Evolutionary conservation across 2,797 vertebrate species (phyloP).

Genomic region (Molossus molossus): DNA sequence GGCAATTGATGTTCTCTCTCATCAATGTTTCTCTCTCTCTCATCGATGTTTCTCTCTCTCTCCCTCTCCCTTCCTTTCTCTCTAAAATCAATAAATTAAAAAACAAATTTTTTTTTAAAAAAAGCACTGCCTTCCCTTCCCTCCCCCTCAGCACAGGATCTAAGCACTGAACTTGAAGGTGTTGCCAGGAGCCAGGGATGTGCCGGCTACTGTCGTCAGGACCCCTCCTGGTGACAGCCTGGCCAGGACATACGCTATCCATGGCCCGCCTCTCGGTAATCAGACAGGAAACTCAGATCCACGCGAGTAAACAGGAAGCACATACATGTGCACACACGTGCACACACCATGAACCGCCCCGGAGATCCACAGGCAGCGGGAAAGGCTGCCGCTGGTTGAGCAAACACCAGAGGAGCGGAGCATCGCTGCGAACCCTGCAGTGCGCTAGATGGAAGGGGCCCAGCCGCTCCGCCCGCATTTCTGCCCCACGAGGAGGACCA

Average conservation of each 20-base stretch:
- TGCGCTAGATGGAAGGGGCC: no score
- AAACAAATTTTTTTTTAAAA: no score
- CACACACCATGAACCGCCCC: background rate
- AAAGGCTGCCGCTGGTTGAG: background rate
- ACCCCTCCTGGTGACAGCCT: accelerated
- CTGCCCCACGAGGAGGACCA: accelerated
- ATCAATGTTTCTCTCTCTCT: no score
- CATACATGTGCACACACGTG: no score
- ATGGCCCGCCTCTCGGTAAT: accelerated
- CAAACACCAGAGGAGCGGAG: accelerated
- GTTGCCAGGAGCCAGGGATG: accelerated
- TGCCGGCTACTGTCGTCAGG: background rate
- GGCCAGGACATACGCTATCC: accelerated
- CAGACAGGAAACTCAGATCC: background rate
- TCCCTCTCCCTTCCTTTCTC: no score
- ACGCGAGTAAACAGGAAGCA: no score
- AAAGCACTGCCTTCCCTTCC: background rate
- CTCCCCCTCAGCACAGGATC: background rate
- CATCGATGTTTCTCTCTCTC: no score
- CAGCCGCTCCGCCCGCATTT: no score
- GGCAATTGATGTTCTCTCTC: no score
- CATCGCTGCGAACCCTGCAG: no score
- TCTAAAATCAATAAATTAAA: no score
- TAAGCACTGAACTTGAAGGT: background rate
- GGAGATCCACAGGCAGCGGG: background rate